Evolutionary conservation across 2,888 invertebrate species (phyloP).

Genomic region (Chymomyza fuscimana): DNA sequence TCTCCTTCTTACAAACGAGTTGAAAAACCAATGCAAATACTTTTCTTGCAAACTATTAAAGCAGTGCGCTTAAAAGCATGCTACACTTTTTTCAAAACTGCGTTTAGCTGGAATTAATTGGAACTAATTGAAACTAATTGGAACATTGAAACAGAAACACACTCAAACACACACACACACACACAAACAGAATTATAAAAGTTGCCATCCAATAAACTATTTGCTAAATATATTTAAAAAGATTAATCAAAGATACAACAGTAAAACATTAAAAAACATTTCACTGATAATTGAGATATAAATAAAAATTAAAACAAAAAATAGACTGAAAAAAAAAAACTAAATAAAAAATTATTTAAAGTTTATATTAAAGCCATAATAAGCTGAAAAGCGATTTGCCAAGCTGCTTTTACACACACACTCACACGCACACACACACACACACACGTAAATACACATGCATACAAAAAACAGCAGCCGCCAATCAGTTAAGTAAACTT

Average conservation of each 20-base stretch:
- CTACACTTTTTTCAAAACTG: background rate
- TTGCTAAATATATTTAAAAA: slow-evolving; percentile 18
- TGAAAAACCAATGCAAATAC: background rate
- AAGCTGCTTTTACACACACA: slow-evolving; percentile 37
- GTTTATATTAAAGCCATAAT: slow-evolving; percentile 4
- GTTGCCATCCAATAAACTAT: slow-evolving; percentile 68
- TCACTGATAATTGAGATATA: background rate
- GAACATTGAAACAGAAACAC: no score
- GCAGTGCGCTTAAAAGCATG: background rate
- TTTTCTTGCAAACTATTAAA: background rate
- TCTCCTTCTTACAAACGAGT: background rate
- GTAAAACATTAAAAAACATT: background rate
- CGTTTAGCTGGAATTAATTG: no score
- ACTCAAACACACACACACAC: no score
- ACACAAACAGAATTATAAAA: slow-evolving; percentile 55
- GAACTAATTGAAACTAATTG: no score
- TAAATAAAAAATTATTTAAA: slow-evolving; percentile 10
- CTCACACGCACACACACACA: slow-evolving; percentile 12
- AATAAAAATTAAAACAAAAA: slow-evolving; percentile 1
- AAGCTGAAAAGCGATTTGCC: background rate
- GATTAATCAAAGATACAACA: background rate
- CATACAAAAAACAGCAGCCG: slow-evolving; percentile 33
- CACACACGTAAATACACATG: slow-evolving; percentile 20
- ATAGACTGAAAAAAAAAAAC: slow-evolving; percentile 7
- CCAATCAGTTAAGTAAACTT: slow-evolving; percentile 29